Percentiles rank a stretch among this genome's conserved stretches.
These are phyloP conservation scores for Glandiceps talaboti DNA, from an alignment of 53 echinoderm and acorn worm genomes.

Conservation along the genomic window DNA sequence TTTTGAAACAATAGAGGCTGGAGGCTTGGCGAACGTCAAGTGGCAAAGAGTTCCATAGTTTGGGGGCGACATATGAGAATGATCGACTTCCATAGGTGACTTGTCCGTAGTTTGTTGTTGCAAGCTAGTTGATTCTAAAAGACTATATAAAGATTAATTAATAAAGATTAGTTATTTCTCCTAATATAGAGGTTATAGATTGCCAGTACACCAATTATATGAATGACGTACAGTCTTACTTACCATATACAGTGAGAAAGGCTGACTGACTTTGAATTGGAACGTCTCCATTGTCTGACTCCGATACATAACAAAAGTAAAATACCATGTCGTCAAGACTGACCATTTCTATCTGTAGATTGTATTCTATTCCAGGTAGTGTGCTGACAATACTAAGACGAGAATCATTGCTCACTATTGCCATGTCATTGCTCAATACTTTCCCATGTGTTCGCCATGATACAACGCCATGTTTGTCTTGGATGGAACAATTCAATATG, in stretches of 20 bases:
- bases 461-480: conserved; percentile 41
- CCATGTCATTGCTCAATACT: conserved; percentile 36
- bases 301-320: conserved; percentile 65
- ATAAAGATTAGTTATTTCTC: no score
- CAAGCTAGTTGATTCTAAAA: no score
- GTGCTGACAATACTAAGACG: conserved; percentile 42
- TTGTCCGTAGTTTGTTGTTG: no score
- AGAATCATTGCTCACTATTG: conserved; percentile 14
- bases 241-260: not conserved
- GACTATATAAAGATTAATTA: no score
- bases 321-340: conserved; percentile 33
- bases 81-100: no score
- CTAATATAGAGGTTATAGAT: no score
- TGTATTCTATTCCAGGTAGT: conserved; percentile 31
- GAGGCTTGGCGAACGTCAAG: no score
- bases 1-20: no score
- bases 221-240: no score
- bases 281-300: not conserved
- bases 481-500: conserved; percentile 31
- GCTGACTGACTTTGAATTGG: not conserved
- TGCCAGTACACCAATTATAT: no score
- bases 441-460: conserved; percentile 64
- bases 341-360: conserved; percentile 47
- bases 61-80: no score
- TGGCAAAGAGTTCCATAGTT: no score